Percentiles rank a stretch among this genome's conserved stretches.
Evolutionary conservation across 2,113 vertebrate genomes (phyloP).

Genomic region (Platysternon megacephalum): DNA sequence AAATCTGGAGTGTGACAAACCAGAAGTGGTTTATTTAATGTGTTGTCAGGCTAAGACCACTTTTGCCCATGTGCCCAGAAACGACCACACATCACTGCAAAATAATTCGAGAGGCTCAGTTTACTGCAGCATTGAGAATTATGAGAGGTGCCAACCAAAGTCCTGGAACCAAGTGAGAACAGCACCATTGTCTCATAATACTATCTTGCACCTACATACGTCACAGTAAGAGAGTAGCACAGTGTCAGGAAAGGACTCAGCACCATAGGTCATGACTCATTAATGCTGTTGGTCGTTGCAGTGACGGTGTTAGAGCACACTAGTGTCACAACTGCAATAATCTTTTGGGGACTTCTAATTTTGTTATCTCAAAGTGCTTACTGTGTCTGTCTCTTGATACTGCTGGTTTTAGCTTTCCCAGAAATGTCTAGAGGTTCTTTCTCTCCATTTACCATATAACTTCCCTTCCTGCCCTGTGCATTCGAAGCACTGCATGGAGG

Average conservation of each 20-base stretch:
- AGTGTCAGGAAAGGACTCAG: background rate
- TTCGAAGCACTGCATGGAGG: background rate
- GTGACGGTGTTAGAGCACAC: background rate
- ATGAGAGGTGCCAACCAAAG: background rate
- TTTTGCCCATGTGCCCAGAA: background rate
- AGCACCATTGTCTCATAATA: background rate
- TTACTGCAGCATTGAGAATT: background rate
- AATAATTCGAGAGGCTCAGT: background rate
- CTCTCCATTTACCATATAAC: background rate
- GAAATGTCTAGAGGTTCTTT: accelerated
- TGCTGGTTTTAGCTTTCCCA: background rate
- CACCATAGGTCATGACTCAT: background rate
- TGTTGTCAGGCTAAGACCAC: accelerated
- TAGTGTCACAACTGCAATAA: background rate
- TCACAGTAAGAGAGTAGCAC: accelerated
- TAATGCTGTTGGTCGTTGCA: background rate
- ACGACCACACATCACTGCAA: background rate
- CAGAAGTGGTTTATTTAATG: background rate
- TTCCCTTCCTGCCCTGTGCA: background rate
- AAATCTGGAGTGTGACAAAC: background rate
- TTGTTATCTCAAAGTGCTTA: background rate
- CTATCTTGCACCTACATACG: background rate
- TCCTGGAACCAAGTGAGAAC: background rate
- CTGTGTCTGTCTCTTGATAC: background rate
- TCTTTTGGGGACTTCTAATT: background rate